A percentile compares a stretch with the other conserved stretches of the same genome.
phyloP scores from a whole-genome alignment of 2,113 vertebrate genomes.

The Anarrhichthys ocellatus region DNA sequence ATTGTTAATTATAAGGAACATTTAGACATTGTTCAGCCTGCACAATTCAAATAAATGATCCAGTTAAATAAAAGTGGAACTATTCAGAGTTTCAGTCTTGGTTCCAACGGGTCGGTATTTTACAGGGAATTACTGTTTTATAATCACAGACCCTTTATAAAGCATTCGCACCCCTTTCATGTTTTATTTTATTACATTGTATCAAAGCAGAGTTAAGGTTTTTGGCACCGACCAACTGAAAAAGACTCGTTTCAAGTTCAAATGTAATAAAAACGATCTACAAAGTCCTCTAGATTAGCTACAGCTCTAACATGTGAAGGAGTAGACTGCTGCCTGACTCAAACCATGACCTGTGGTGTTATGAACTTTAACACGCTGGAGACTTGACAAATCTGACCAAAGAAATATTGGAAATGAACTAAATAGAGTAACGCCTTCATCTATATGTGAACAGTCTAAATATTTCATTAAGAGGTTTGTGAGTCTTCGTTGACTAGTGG shows the following conservation, averaged over 20 bases:
- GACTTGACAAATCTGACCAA: not conserved
- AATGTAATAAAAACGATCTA: not conserved
- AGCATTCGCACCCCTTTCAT: not conserved
- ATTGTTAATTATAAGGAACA: not conserved
- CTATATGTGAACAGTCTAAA: too few species aligned
- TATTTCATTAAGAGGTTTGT: not conserved
- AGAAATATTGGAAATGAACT: not conserved
- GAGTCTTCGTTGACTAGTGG: too few species aligned
- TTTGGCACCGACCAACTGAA: not conserved
- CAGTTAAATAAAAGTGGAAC: not conserved
- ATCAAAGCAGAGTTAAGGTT: not conserved
- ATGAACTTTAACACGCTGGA: too few species aligned
- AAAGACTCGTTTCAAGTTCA: too few species aligned
- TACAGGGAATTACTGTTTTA: not conserved
- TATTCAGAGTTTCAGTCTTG: not conserved
- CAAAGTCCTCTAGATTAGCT: not conserved
- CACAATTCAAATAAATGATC: not conserved
- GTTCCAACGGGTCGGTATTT: too few species aligned
- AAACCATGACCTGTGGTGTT: not conserved
- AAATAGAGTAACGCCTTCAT: not conserved
- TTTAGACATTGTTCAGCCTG: not conserved
- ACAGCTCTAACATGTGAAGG: not conserved
- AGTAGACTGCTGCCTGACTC: not conserved
- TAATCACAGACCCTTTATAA: not conserved
- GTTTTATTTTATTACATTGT: not conserved